Base-by-base conservation (phyloP, 2,113 vertebrate species). In the Scophthalmus maximus region DNA sequence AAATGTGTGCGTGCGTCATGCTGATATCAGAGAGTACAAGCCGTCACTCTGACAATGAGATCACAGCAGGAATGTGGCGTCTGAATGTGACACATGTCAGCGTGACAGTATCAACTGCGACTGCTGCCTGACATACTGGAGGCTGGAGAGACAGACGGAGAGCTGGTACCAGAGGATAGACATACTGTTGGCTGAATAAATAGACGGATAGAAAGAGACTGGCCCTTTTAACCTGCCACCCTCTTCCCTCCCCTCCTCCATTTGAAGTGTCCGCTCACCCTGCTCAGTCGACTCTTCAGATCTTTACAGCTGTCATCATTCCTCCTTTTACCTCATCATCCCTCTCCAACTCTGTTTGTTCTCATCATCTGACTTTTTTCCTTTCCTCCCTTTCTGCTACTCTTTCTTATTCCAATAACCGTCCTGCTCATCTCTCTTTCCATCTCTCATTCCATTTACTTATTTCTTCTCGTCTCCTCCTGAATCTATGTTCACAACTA, bases 1-100 rank as follows among this genome's bases (percentile, higher is more conserved):
- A 40, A 30, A 27, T 65, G 32, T 61, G 42, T 49, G 63, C 32
- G 30, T 30, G 29, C 0, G 1, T 64, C 55, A 55, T 55, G 44
- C 55, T 68, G 47, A 68, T 77, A 66, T 77, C 68, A 42, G 17
- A 72, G n/a, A 72, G 57, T 84, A 44, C 34, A 61, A 78, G 75
- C 83, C 85, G 82, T 84, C 86, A 84, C 55, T 85, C 84, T 87
- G 78, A 77, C 80, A 72, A 66, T 83, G 44, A 74, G 75, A 82
- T 88, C 86, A 85, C 80, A 77, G 73, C 75, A 49, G 80, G 83
- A 73, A 86, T 76, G 59, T 68, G 76, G 70, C 79, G 68, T 55
- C 71, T 65, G 58, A 66, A 36, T 84, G 68, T 84, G 84, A 91
- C 82, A 86, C 74, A 73, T 82, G 75, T 81, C 81, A 81, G 71